Conservation (phyloP, 2,888 invertebrate species). For the Amphipoea lucens region DNA sequence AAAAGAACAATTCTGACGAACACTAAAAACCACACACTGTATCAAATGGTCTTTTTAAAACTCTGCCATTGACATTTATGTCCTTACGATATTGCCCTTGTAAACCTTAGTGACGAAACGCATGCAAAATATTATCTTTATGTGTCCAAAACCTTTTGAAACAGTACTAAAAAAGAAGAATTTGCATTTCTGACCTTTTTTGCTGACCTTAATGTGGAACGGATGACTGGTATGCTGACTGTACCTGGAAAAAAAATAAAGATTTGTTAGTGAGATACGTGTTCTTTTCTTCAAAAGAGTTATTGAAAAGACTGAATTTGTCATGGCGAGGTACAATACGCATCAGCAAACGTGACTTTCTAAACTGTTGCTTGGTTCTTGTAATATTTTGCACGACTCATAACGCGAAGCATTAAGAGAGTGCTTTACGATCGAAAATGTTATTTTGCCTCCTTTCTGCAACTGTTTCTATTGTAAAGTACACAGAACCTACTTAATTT, state of each 20-base stretch:
- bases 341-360: neutral
- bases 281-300: constrained; percentile 9
- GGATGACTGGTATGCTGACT: constrained; percentile 21
- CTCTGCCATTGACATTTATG: constrained; percentile 29
- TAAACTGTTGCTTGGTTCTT: neutral
- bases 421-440: too few relatives aligned
- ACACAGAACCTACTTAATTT: too few relatives aligned
- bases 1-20: neutral
- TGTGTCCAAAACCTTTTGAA: constrained; percentile 31
- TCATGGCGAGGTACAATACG: neutral
- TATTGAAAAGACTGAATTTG: constrained; percentile 15
- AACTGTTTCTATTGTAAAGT: too few relatives aligned
- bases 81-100: neutral
- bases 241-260: constrained; percentile 63
- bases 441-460: too few relatives aligned
- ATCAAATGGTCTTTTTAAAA: constrained; percentile 17
- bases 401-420: too few relatives aligned
- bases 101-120: constrained; percentile 22
- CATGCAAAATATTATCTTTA: constrained; percentile 22
- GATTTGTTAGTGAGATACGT: neutral
- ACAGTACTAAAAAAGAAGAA: constrained; percentile 16
- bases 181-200: constrained; percentile 46
- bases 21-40: constrained; percentile 10
- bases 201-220: constrained; percentile 45
- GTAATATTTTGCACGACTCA: too few relatives aligned